phyloP scores from a whole-genome alignment of 2,113 vertebrate genomes.

The Strix aluco region DNA sequence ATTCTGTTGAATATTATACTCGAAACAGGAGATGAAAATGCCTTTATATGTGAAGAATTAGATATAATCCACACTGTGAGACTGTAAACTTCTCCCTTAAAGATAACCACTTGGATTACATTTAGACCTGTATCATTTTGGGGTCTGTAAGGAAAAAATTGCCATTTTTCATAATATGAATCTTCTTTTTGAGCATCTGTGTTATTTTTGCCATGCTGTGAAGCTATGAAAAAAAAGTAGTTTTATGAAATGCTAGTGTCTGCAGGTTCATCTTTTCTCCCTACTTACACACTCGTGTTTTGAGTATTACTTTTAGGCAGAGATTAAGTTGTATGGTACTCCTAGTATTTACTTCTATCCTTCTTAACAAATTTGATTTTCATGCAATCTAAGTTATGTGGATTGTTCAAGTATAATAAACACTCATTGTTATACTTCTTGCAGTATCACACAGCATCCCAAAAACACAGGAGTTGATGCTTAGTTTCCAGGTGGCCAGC shows the following conservation, averaged over 20 bases:
- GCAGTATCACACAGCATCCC: neutral
- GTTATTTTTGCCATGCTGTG: neutral
- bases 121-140: neutral
- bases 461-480: neutral
- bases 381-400: neutral
- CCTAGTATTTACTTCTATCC: neutral
- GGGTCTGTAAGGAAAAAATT: neutral
- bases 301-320: neutral
- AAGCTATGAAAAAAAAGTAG: neutral
- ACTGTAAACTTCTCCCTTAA: neutral
- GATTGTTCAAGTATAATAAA: neutral
- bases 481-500: neutral
- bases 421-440: neutral
- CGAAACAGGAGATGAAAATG: neutral
- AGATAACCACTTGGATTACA: neutral
- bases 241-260: neutral
- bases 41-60: neutral
- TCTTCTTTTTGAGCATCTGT: neutral
- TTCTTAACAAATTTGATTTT: neutral
- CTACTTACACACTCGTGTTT: neutral
- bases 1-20: neutral
- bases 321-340: neutral
- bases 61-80: neutral
- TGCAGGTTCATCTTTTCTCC: neutral
- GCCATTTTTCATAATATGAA: neutral